Evolutionary conservation across 2,888 invertebrate species (phyloP), one percentile per base, ranked within the genome.

Genomic region (Chaetogeoica ovagalla): DNA sequence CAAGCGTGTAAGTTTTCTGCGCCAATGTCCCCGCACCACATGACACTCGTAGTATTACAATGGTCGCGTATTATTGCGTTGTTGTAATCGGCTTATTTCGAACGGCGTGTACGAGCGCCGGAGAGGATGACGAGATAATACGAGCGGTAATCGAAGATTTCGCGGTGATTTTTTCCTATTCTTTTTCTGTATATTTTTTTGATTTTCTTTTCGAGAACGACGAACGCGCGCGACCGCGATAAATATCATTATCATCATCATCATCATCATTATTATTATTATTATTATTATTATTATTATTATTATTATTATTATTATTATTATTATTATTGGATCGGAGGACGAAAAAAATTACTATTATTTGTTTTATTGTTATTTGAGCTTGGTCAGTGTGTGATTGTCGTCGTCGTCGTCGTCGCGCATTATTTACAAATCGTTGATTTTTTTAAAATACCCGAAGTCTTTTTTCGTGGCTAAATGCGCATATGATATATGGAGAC

Each of bases 361-460:
- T 30, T n/a, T n/a, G n/a, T n/a, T n/a, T n/a, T 76, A 68, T 43
- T 76, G 48, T 57, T 60, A 59, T 30, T 76, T 68, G 13, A 68
- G 55, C 65, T 7, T 17, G 37, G 75, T 43, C 66, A 59, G 57
- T 73, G 13, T 57, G 37, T 23, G 43, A 3, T 37, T 9, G 39
- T 6, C 7, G 59, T 66, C 68, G 39, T 6, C 7, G 59, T 66
- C 68, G 43, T 43, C 17, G 52, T 15, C 69, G 70, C 69, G 70
- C 52, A 79, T 71, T 71, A 77, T 77, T 77, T 77, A 77, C 77
- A 62, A 70, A 77, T 37, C 77, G 77, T 70, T 70, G 77, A 70
- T 63, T 79, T 79, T 70, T 77, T 79, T 79, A 60, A 62, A 69
- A 70, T 19, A 65, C 63, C 39, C 55, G 65, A 65, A 66, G 66